Evolutionary conservation across 1,140 invertebrate genomes (phyloP), one percentile per base, ranked within the genome.

Genomic region (Euwallacea fornicatus): DNA sequence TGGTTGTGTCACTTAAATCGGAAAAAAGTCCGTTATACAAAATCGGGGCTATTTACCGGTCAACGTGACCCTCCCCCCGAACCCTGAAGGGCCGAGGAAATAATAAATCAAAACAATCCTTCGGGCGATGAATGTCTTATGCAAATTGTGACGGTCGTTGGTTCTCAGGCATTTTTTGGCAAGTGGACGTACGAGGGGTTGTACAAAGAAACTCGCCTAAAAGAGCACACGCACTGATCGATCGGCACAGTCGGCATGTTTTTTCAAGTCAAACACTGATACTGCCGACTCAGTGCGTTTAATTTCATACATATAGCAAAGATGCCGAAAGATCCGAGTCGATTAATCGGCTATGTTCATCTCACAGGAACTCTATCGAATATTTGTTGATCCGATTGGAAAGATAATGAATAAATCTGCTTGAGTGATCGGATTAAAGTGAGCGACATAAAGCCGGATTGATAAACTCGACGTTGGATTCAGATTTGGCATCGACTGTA

Each of bases 71-170:
- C 46, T 50, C 9, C 66, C 66, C 21, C 43, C 54, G 63, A 21
- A 55, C 54, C 42, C 46, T 50, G 9, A 11, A 10, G 13, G 13
- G 9, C 9, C 33, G 62, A 59, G 44, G 62, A 60, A 66, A 65
- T 65, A 65, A 72, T 72, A 72, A 72, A 72, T 72, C 71, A 72
- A 72, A 72, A 72, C 71, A 72, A 67, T 68, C 66, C 66, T 41
- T 50, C 65, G 65, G 21, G 46, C 60, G 71, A 42, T 72, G 71
- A 72, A 72, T 72, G 47, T 67, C 66, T 72, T 72, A 72, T 72
- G 71, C 71, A 72, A 72, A 72, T 72, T 67, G 54, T 47, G 60
- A 72, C 64, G 63, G 64, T 66, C 55, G 56, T 55, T 44, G 50
- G 58, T 72, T 66, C 70, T 72, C 70, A 72, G 21, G 21, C 21